phyloP scores from a whole-genome alignment of 2,113 vertebrate species.

The Sakesphorus luctuosus region DNA sequence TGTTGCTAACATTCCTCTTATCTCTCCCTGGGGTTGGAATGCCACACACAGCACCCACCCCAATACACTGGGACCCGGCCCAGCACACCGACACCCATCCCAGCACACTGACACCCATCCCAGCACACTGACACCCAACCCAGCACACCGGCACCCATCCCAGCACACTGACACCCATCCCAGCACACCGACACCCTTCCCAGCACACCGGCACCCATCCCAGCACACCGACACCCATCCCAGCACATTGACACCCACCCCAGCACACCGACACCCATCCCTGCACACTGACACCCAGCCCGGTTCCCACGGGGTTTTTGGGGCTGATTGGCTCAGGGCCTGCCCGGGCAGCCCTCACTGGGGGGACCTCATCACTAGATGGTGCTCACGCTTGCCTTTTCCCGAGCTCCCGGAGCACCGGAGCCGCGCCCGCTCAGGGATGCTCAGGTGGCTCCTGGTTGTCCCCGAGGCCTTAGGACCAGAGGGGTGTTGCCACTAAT shows the following conservation, averaged over 20 bases:
- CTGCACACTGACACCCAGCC: neutral
- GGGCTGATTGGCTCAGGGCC: neutral
- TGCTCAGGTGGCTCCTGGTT: neutral
- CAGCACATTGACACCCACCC: rapidly evolving
- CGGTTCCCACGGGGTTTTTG: rapidly evolving
- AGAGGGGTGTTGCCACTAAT: rapidly evolving
- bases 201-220: neutral
- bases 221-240: rapidly evolving
- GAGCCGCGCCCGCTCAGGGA: neutral
- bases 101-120: rapidly evolving
- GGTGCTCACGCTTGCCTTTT: slow-evolving; percentile 64
- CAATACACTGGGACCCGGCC: rapidly evolving
- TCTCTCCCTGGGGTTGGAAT: neutral
- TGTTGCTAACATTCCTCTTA: rapidly evolving
- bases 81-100: rapidly evolving
- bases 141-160: too few species aligned
- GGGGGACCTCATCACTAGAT: slow-evolving; percentile 53
- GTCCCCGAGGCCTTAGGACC: too few species aligned
- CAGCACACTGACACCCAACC: rapidly evolving
- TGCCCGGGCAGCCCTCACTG: neutral
- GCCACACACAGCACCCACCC: rapidly evolving
- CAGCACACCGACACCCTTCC: too few species aligned
- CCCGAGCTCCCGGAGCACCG: neutral
- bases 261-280: rapidly evolving
- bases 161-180: too few species aligned